Evolutionary conservation across 2,113 vertebrate species (phyloP), one percentile per base, ranked within the genome.

Genomic region (Nesoenas mayeri): DNA sequence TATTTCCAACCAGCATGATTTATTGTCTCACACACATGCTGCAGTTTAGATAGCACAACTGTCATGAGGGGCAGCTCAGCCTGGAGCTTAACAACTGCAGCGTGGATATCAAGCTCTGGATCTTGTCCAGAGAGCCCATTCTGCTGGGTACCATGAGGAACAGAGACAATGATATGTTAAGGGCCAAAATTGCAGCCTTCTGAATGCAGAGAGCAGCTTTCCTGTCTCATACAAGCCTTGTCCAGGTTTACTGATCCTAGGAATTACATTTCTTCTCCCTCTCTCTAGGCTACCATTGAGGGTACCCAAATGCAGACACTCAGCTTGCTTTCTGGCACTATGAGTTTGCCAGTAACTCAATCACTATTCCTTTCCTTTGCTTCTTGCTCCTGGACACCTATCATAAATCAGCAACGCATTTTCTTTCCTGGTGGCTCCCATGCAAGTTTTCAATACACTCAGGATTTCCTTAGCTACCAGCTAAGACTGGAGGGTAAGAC

Each of bases 31-130:
- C 51, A n/a, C 38, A 15, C 18, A 11, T 4, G 4, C 42, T 87
- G n/a, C 44, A 86, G n/a, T 9, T 75, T 36, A 11, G 29, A 24
- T 0, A 65, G 31, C 20, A 14, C 0, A 0, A 28, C 57, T 92
- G 38, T 14, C 54, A 12, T 4, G 13, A 1, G 5, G 54, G 69
- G 32, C 61, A 51, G 22, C 32, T 88, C 53, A 50, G 4, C 70
- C 84, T 64, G 42, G 69, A 81, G 36, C 11, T 73, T 47, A 16
- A 60, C 47, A 40, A 12, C 44, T 14, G 40, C 44, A 40, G 2
- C 1, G 1, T 32, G 26, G 29, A 15, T 31, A 14, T 8, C 72
- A 34, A 85, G 38, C 40, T 66, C 84, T 65, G 71, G 15, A 48
- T 72, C n/a, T 89, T 31, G 8, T 58, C 54, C 24, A 11, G 7